Conservation (phyloP, 2,113 vertebrate species). For the Corynorhinus townsendii region DNA sequence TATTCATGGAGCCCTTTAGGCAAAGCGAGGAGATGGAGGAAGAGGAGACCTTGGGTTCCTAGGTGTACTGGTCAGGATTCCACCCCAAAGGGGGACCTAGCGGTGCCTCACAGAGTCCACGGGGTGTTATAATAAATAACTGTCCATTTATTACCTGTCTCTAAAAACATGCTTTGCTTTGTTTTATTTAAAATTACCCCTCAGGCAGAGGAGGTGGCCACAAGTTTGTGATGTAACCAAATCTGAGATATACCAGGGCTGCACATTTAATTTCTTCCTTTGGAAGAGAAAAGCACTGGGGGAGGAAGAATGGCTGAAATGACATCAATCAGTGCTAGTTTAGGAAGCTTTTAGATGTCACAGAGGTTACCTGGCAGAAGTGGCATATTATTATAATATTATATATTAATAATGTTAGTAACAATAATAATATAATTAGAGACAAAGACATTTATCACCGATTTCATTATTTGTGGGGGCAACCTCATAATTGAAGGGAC, state of each 20-base stretch:
- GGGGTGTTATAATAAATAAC: rapidly evolving
- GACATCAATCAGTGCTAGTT: not conserved
- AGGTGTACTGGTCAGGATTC: not conserved
- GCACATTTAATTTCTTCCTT: not conserved
- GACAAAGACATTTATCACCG: not conserved
- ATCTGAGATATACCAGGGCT: not conserved
- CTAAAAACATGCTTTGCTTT: not conserved
- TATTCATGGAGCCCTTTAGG: too few relatives aligned
- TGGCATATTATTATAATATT: not conserved
- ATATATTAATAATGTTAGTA: not conserved
- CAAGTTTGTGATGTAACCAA: not conserved
- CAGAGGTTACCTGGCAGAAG: not conserved
- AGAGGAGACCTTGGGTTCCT: not conserved
- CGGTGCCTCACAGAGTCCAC: not conserved
- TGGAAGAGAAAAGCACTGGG: not conserved
- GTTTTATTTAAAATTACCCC: not conserved
- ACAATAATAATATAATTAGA: not conserved
- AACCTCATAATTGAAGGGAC: not conserved
- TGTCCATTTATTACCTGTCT: not conserved
- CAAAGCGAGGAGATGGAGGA: not conserved
- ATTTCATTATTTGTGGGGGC: not conserved
- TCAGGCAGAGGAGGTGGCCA: not conserved
- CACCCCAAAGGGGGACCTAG: not conserved
- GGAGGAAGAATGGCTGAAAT: not conserved
- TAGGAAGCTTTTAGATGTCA: not conserved